Base-by-base conservation (phyloP, 2,113 vertebrate genomes). In the Sprattus sprattus region DNA sequence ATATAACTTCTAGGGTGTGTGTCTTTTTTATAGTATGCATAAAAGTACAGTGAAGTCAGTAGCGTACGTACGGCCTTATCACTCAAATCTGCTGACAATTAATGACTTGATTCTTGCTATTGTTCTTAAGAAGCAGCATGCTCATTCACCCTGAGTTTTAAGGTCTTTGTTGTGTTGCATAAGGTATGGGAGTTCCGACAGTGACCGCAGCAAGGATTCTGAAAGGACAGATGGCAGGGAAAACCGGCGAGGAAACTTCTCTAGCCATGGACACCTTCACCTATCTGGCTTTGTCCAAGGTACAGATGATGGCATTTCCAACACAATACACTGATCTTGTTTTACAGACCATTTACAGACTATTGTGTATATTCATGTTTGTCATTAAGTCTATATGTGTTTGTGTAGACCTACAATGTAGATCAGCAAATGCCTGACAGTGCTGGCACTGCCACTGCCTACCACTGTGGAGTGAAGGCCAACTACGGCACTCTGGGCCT, bases 391-490 rank as follows among this genome's bases (percentile, higher is more conserved):
- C 18, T 60, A 22, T 78, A 32, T 80, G 6, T 50, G 10, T 83
- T 2, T 39, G 75, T 85, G 18, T 85, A 96, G 95, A 95, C 95
- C 0, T 96, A 96, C 85, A 96, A 95, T 10, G 94, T 96, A 54
- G 94, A 96, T 86, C 89, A 91, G 89, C 96, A 96, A 91, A 95
- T 95, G 93, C 95, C 96, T 16, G 96, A 96, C 89, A 96, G 96
- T 25, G 96, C 96, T 5, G 95, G 91, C 18, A 96, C 96, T 44
- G 95, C 93, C 71, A 96, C 96, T 0, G 96, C 96, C 0, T 96
- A 96, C 86, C 88, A 92, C 20, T 96, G 95, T 91, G 96, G 96
- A 0, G 95, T 96, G 18, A 96, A 96, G 89, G 94, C 95, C 2
- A 96, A 95, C 88, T 96, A 95, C 0, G 95, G 95, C 57, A 96